Evolutionary conservation across 2,888 invertebrate species (phyloP).

Genomic region (Drosophila cracens): DNA sequence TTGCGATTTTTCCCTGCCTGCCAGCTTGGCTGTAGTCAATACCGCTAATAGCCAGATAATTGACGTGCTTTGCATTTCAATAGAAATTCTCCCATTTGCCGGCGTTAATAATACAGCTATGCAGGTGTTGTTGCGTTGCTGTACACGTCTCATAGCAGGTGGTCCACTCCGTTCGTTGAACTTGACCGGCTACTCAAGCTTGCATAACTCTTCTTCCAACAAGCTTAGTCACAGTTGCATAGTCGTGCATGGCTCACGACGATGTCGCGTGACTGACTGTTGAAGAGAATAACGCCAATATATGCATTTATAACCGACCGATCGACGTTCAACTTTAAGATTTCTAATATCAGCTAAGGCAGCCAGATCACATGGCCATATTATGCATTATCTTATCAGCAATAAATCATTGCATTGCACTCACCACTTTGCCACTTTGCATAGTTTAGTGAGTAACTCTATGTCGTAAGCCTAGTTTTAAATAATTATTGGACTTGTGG

Average conservation of each 20-base stretch:
- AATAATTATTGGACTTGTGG: background rate
- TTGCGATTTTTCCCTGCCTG: conserved; percentile 51
- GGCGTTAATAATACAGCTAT: background rate
- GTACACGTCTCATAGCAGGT: background rate
- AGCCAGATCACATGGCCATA: conserved; percentile 4
- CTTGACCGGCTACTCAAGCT: background rate
- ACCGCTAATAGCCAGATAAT: conserved; percentile 41
- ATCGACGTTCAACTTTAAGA: background rate
- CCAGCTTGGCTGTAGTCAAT: conserved; percentile 26
- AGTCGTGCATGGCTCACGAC: conserved; percentile 4
- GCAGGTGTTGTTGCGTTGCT: conserved; percentile 6
- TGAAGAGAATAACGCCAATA: conserved; percentile 4
- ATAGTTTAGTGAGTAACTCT: background rate
- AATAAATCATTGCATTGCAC: conserved; percentile 1
- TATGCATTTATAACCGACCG: background rate
- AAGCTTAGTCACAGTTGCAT: conserved; percentile 23
- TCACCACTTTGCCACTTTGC: background rate
- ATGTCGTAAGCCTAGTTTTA: background rate
- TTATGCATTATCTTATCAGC: conserved; percentile 9
- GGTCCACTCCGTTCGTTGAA: conserved; percentile 4
- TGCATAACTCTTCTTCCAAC: conserved; percentile 1
- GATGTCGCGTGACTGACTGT: conserved; percentile 30
- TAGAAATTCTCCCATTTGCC: conserved; percentile 40
- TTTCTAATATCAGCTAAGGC: background rate
- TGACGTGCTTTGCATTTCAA: conserved; percentile 47